These are phyloP conservation scores for Theodoxus fluviatilis DNA, from an alignment of 2,888 invertebrate species.

Conservation along the genomic window DNA sequence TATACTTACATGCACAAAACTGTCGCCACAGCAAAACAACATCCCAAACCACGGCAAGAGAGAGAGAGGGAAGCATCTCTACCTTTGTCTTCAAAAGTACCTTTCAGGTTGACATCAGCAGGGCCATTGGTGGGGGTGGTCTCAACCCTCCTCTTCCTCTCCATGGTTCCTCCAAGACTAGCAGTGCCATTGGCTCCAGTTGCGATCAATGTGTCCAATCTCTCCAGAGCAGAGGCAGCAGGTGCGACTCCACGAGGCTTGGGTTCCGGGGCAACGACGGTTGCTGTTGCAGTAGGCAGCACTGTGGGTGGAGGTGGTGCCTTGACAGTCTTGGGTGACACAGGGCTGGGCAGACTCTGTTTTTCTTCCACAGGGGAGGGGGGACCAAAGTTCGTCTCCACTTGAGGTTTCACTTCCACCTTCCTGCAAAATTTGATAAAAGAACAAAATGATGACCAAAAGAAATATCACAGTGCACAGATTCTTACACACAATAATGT, in stretches of 20 bases:
- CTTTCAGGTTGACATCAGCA: conserved; percentile 41
- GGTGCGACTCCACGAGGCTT: conserved; percentile 38
- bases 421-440: no score
- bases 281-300: background rate
- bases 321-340: conserved; percentile 19
- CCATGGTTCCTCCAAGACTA: conserved; percentile 15
- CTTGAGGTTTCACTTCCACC: no score
- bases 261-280: conserved; percentile 18
- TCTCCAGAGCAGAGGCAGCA: conserved; percentile 68
- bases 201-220: conserved; percentile 79
- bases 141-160: conserved; percentile 15
- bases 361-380: no score
- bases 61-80: no score
- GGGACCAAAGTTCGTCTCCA: no score
- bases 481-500: conserved; percentile 26
- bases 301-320: conserved; percentile 17
- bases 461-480: background rate
- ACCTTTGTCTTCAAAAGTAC: conserved; percentile 30
- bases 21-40: no score
- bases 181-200: conserved; percentile 66
- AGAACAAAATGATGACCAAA: conserved; percentile 19
- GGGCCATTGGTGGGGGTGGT: background rate
- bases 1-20: no score
- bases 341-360: conserved; percentile 29
- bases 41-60: no score